Evolutionary conservation across 2,888 invertebrate species (phyloP).

Genomic region (Aphidoletes aphidimyza): DNA sequence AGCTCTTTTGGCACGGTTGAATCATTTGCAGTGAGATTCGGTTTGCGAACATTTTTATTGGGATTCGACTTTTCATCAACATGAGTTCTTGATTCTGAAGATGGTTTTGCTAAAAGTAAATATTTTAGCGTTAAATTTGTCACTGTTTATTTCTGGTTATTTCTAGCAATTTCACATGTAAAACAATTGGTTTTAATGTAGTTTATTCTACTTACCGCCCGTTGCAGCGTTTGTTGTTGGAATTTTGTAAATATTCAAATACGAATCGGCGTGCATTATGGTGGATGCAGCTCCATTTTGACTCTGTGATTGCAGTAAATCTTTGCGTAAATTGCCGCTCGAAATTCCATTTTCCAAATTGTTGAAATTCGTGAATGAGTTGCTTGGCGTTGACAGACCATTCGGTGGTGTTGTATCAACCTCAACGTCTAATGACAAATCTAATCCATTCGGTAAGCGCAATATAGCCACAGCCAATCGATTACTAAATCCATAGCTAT

Average conservation of each 20-base stretch:
- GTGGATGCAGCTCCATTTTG: slow-evolving; percentile 63
- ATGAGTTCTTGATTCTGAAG: background rate
- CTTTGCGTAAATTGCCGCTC: background rate
- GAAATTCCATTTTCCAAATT: slow-evolving; percentile 58
- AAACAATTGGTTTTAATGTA: background rate
- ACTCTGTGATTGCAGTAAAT: slow-evolving; percentile 58
- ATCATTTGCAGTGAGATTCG: slow-evolving; percentile 70
- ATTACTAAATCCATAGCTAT: slow-evolving; percentile 90
- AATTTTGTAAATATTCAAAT: slow-evolving; percentile 72
- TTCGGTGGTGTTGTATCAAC: slow-evolving; percentile 57
- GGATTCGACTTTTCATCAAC: background rate
- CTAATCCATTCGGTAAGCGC: slow-evolving; percentile 85
- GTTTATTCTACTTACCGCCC: slow-evolving; percentile 60
- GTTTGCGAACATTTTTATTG: slow-evolving; percentile 60
- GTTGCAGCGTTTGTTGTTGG: slow-evolving; percentile 64
- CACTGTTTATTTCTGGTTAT: background rate
- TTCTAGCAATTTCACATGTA: background rate
- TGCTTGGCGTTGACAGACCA: slow-evolving; percentile 15
- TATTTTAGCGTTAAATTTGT: background rate
- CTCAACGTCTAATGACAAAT: slow-evolving; percentile 71
- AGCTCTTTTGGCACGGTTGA: slow-evolving; percentile 73
- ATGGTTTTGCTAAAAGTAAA: background rate
- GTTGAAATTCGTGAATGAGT: slow-evolving; percentile 57
- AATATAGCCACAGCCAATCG: slow-evolving; percentile 91
- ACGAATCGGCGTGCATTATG: slow-evolving; percentile 77